Percentiles rank a stretch among this genome's conserved stretches.
These are phyloP conservation scores for Caenorhabditis briggsae DNA, from an alignment of 1,140 invertebrate species.

Conservation along the genomic window DNA sequence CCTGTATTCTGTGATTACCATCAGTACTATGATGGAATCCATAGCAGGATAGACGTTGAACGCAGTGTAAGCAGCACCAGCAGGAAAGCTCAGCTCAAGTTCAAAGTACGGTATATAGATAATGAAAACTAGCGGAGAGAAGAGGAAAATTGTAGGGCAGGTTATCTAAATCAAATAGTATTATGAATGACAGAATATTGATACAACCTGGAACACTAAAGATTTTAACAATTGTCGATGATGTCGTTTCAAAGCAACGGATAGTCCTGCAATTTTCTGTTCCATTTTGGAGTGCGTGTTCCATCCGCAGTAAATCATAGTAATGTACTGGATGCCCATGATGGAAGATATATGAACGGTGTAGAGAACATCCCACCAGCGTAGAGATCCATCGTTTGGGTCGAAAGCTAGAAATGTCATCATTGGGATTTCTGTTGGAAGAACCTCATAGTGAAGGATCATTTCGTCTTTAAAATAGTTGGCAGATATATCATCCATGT, in stretches of 20 bases:
- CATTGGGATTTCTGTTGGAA: background rate
- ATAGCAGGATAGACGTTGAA: slow-evolving; percentile 2
- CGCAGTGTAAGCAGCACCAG: background rate
- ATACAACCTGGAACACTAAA: background rate
- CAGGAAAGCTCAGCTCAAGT: background rate
- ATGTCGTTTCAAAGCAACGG: background rate
- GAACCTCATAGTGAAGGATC: background rate
- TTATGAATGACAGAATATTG: background rate
- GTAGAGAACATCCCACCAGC: background rate
- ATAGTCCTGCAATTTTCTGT: background rate
- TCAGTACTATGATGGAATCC: background rate
- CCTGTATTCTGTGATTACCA: background rate
- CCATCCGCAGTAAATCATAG: background rate
- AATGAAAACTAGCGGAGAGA: background rate
- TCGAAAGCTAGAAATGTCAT: background rate
- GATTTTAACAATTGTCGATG: background rate
- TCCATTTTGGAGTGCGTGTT: background rate
- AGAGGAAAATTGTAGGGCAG: background rate
- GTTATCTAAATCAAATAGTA: background rate
- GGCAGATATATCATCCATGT: background rate
- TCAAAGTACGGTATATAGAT: background rate
- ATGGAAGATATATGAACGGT: background rate
- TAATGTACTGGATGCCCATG: background rate
- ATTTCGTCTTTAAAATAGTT: background rate
- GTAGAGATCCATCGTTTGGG: background rate